Percentiles rank a stretch among this genome's conserved stretches.
phyloP scores from a whole-genome alignment of 2,888 invertebrate genomes.

The Phymatocera aterrima region DNA sequence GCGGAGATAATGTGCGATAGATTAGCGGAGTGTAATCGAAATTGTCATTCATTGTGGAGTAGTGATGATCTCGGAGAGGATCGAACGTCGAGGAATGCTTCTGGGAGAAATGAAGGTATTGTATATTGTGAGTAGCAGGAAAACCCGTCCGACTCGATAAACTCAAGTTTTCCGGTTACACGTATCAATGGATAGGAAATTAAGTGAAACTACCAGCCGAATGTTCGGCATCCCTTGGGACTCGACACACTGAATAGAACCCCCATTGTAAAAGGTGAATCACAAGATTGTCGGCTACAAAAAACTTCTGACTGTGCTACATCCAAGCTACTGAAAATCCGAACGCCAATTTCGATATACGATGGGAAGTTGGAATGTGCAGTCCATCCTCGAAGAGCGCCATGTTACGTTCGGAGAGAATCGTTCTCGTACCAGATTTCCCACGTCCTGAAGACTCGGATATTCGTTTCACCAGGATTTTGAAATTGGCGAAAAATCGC shows the following conservation, averaged over 20 bases:
- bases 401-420: not conserved
- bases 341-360: not conserved
- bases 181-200: not conserved
- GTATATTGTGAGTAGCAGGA: too few species aligned
- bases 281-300: not conserved
- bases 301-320: not conserved
- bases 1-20: conserved; percentile 47
- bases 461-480: not conserved
- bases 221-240: not conserved
- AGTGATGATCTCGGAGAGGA: too few species aligned
- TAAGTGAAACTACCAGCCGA: not conserved
- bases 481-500: not conserved
- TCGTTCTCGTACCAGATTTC: not conserved
- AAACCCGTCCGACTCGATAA: not conserved
- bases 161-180: not conserved
- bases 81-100: too few species aligned
- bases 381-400: conserved; percentile 7
- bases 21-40: conserved; percentile 48
- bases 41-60: not conserved
- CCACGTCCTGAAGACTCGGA: not conserved
- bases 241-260: conserved; percentile 1
- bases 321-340: conserved; percentile 1
- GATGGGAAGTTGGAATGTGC: not conserved
- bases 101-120: too few species aligned
- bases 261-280: conserved; percentile 13